phyloP scores from a whole-genome alignment of 2,113 vertebrate genomes.

The Bungarus multicinctus region DNA sequence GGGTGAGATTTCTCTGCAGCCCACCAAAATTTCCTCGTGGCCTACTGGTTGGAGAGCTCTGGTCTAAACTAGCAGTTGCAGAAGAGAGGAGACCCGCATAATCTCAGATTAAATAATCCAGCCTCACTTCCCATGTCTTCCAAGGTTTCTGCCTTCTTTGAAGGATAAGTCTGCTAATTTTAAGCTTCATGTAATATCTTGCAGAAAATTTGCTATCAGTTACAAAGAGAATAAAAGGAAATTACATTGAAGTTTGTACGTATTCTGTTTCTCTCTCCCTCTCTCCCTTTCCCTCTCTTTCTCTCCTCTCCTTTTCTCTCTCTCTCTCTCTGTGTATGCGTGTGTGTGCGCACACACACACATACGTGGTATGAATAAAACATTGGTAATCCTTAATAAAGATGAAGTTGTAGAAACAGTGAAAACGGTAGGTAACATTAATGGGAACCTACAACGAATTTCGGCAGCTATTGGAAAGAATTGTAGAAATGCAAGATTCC shows the following conservation, averaged over 20 bases:
- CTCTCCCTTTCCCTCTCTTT: too few relatives aligned
- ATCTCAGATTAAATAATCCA: not conserved
- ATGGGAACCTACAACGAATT: not conserved
- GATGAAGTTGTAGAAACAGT: not conserved
- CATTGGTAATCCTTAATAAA: not conserved
- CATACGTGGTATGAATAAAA: not conserved
- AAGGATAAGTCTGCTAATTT: not conserved
- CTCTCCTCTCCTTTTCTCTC: too few relatives aligned
- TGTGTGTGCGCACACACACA: too few relatives aligned
- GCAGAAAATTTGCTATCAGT: not conserved
- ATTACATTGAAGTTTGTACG: not conserved
- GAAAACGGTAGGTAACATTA: not conserved
- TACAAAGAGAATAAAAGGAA: not conserved
- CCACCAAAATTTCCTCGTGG: too few relatives aligned
- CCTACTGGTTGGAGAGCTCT: too few relatives aligned
- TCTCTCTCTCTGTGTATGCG: too few relatives aligned
- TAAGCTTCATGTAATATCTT: not conserved
- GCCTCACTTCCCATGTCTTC: not conserved
- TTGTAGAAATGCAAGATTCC: not conserved
- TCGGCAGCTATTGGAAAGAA: not conserved
- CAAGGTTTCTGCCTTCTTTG: not conserved
- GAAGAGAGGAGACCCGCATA: not conserved
- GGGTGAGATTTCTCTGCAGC: too few relatives aligned
- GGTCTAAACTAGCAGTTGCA: not conserved
- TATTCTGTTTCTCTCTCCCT: not conserved